A percentile compares a stretch with the other conserved stretches of the same genome.
These are phyloP conservation scores for Drosophila ironensis DNA, from an alignment of 1,140 invertebrate genomes.

Conservation along the genomic window DNA sequence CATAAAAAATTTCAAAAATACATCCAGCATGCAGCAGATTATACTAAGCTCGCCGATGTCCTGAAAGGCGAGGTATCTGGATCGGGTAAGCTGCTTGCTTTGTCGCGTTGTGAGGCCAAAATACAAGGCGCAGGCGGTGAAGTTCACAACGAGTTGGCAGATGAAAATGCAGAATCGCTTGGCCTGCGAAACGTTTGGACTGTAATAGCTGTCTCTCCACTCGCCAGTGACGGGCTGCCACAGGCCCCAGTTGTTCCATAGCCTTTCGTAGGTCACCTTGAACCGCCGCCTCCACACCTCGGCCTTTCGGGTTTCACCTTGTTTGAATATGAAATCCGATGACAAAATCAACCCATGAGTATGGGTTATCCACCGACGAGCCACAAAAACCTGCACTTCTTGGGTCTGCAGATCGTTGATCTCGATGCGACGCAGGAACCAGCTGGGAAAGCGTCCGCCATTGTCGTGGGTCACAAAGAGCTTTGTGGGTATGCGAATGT, in stretches of 20 bases:
- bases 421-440: slow-evolving; percentile 38
- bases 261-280: neutral
- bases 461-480: slow-evolving; percentile 38
- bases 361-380: slow-evolving; percentile 16
- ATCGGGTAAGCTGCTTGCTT: slow-evolving; percentile 4
- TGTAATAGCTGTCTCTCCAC: slow-evolving; percentile 24
- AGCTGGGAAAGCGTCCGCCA: slow-evolving; percentile 45
- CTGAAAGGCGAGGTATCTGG: neutral
- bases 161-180: slow-evolving; percentile 37
- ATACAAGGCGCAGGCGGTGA: neutral
- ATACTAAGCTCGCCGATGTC: neutral
- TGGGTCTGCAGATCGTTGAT: slow-evolving; percentile 35
- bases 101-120: slow-evolving; percentile 5
- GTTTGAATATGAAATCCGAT: slow-evolving; percentile 5
- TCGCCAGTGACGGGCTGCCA: slow-evolving; percentile 43
- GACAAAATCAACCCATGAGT: slow-evolving; percentile 10
- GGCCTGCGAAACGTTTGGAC: slow-evolving; percentile 22
- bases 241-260: slow-evolving; percentile 44
- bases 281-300: slow-evolving; percentile 20
- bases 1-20: too few species aligned
- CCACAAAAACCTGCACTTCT: slow-evolving; percentile 32
- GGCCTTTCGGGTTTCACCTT: neutral
- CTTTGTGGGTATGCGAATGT: slow-evolving; percentile 44
- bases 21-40: neutral
- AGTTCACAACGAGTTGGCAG: slow-evolving; percentile 11